These are phyloP conservation scores for Pediacus dermestoides DNA, from an alignment of 2,888 invertebrate species.

Conservation along the genomic window DNA sequence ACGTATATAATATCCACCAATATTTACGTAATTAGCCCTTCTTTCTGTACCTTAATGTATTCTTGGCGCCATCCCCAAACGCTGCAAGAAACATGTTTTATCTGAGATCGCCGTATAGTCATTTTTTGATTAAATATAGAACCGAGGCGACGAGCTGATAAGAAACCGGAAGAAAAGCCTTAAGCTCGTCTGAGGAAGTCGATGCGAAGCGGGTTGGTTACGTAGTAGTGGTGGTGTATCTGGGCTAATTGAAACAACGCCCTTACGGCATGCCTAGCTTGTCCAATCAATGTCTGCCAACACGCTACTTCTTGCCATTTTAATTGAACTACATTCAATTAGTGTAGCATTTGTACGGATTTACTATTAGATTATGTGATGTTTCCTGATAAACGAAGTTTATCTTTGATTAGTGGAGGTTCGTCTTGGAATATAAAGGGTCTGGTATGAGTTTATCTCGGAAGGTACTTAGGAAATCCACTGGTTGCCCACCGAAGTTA, in stretches of 20 bases:
- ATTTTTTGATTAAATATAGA: slow-evolving; percentile 27
- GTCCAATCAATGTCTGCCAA: slow-evolving; percentile 31
- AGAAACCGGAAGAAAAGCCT: slow-evolving; percentile 23
- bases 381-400: slow-evolving; percentile 9
- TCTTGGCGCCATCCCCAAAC: too few species aligned
- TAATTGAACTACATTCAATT: slow-evolving; percentile 29
- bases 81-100: slow-evolving; percentile 23
- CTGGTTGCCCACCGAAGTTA: too few species aligned
- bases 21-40: too few species aligned
- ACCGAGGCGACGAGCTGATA: slow-evolving; percentile 19
- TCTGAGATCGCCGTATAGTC: slow-evolving; percentile 20
- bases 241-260: slow-evolving; percentile 33
- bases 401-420: slow-evolving; percentile 10
- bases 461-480: too few species aligned
- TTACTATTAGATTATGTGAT: slow-evolving; percentile 15
- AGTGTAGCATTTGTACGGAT: slow-evolving; percentile 15
- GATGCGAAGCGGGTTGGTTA: slow-evolving; percentile 16
- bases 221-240: slow-evolving; percentile 20
- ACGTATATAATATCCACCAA: too few species aligned
- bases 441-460: too few species aligned
- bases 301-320: slow-evolving; percentile 29
- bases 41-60: too few species aligned
- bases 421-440: background rate
- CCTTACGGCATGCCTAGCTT: slow-evolving; percentile 28
- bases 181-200: slow-evolving; percentile 16